These are phyloP conservation scores for Paraescarpia echinospica DNA, from an alignment of 1,140 invertebrate species.

Conservation along the genomic window DNA sequence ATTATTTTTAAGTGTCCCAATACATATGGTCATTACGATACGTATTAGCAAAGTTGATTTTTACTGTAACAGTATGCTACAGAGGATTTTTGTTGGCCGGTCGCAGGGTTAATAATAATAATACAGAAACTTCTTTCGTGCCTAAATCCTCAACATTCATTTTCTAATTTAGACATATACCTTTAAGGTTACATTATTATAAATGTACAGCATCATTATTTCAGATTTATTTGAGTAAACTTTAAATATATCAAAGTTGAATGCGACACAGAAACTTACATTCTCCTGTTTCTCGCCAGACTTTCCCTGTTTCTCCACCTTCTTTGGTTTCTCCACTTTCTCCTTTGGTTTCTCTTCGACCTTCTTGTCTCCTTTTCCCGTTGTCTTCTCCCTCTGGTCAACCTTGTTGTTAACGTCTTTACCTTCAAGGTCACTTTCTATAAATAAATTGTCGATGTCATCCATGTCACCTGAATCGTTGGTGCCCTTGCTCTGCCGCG, in stretches of 20 bases:
- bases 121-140: too few relatives aligned
- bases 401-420: not conserved
- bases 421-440: not conserved
- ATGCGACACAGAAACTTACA: not conserved
- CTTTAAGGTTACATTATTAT: not conserved
- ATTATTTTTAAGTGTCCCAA: too few relatives aligned
- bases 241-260: not conserved
- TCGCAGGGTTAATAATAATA: too few relatives aligned
- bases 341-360: not conserved
- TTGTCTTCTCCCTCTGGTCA: conserved; percentile 2
- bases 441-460: not conserved
- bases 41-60: too few relatives aligned
- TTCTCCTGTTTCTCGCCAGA: not conserved
- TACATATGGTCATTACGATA: too few relatives aligned
- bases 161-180: not conserved
- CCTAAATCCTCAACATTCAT: not conserved
- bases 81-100: too few relatives aligned
- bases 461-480: not conserved
- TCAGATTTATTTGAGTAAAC: not conserved
- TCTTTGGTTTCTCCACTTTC: not conserved
- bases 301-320: conserved; percentile 10
- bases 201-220: not conserved
- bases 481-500: not conserved
- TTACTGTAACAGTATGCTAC: too few relatives aligned
- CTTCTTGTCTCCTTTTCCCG: conserved; percentile 14